Conservation (phyloP, 2,888 invertebrate species). For the Julus scandinavius region DNA sequence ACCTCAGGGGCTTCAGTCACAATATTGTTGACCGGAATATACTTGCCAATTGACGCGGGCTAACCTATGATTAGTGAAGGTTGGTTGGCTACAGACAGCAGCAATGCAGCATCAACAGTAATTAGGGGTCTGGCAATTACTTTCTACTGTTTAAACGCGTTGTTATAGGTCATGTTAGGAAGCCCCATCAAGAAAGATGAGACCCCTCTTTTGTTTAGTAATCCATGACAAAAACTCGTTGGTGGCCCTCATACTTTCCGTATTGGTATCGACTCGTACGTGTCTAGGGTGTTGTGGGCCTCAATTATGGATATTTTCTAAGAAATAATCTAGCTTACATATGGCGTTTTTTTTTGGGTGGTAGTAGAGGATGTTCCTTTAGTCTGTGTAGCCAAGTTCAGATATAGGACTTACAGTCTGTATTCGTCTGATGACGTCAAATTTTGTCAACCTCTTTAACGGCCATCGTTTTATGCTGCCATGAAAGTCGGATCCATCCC, state of each 20-base stretch:
- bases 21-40: not conserved
- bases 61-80: slow-evolving; percentile 37
- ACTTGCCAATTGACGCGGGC: not conserved
- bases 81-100: slow-evolving; percentile 18
- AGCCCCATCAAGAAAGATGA: not conserved
- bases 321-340: not conserved
- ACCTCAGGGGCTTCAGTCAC: not conserved
- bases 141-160: slow-evolving; percentile 24
- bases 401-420: not conserved
- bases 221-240: not conserved
- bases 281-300: not conserved
- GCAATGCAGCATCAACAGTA: not conserved
- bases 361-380: not conserved
- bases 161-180: not conserved
- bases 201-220: slow-evolving; percentile 12
- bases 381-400: not conserved
- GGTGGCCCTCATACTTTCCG: not conserved
- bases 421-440: too few relatives aligned
- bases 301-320: not conserved
- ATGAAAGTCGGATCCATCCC: not conserved
- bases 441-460: too few relatives aligned
- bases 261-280: not conserved
- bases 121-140: slow-evolving; percentile 25
- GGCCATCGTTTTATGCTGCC: not conserved
- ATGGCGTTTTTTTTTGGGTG: too few relatives aligned